Evolutionary conservation across 2,888 invertebrate species (phyloP).

Genomic region (Stenichneumon culpator): DNA sequence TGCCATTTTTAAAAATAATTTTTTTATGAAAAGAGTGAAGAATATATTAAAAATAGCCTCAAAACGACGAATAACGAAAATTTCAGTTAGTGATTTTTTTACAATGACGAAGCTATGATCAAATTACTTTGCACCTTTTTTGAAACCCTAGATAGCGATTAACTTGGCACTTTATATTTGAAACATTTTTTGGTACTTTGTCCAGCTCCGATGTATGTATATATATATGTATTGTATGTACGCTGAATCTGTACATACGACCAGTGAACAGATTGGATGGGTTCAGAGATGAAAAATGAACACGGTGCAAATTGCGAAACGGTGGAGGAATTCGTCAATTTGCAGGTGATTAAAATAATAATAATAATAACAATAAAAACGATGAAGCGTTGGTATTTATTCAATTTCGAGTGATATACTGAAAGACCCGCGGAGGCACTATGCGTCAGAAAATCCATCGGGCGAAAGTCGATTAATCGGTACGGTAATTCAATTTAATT

Average conservation of each 20-base stretch:
- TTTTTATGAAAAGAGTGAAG: too few relatives aligned
- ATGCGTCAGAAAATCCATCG: neutral
- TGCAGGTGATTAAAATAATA: neutral
- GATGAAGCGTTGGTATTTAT: neutral
- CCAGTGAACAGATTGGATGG: neutral
- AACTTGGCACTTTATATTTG: too few relatives aligned
- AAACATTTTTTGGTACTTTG: too few relatives aligned
- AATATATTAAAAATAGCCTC: too few relatives aligned
- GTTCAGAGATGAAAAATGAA: neutral
- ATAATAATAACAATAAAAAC: neutral
- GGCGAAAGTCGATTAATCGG: conserved; percentile 31
- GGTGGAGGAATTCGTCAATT: neutral
- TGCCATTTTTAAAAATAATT: too few relatives aligned
- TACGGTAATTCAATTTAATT: conserved; percentile 33
- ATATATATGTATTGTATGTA: neutral
- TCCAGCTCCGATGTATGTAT: neutral
- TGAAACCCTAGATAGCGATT: too few relatives aligned
- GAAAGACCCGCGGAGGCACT: neutral
- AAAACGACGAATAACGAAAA: too few relatives aligned
- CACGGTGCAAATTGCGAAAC: neutral
- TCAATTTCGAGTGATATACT: neutral
- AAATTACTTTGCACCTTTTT: too few relatives aligned
- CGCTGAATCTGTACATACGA: neutral
- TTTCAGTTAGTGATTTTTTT: too few relatives aligned
- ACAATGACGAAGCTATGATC: too few relatives aligned